Evolutionary conservation across 2,113 vertebrate species (phyloP).

Genomic region (Salvator merianae): DNA sequence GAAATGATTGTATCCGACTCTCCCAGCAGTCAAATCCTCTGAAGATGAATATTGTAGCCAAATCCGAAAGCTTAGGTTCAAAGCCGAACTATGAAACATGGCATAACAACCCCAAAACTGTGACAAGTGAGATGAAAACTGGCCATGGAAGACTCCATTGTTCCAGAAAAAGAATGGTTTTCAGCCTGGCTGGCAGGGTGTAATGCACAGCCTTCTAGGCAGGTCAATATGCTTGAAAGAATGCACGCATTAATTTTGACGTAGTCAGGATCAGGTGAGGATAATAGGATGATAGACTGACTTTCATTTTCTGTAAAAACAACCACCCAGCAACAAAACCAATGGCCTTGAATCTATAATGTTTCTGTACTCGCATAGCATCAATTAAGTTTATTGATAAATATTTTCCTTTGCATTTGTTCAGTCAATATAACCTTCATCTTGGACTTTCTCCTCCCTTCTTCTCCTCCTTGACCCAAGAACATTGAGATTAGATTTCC

Average conservation of each 20-base stretch:
- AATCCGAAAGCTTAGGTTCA: no score
- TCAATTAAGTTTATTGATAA: constrained; percentile 8
- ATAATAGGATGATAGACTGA: not conserved
- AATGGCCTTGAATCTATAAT: not conserved
- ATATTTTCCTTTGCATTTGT: not conserved
- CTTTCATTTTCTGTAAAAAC: not conserved
- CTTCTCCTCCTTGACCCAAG: not conserved
- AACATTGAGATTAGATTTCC: not conserved
- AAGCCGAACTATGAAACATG: no score
- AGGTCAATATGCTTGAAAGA: not conserved
- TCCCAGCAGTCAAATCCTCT: no score
- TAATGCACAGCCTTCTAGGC: not conserved
- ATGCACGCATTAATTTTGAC: not conserved
- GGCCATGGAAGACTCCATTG: no score
- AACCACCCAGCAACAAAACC: no score
- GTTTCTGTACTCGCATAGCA: not conserved
- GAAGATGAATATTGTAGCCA: no score
- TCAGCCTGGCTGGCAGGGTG: not conserved
- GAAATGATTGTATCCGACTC: no score
- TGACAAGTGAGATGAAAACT: no score
- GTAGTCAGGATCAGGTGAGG: not conserved
- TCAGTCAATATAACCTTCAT: not conserved
- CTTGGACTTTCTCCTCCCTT: not conserved
- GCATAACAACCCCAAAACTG: no score
- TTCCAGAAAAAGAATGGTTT: not conserved